Conservation (phyloP, 2,797 vertebrate genomes). For the Picus viridis region DNA sequence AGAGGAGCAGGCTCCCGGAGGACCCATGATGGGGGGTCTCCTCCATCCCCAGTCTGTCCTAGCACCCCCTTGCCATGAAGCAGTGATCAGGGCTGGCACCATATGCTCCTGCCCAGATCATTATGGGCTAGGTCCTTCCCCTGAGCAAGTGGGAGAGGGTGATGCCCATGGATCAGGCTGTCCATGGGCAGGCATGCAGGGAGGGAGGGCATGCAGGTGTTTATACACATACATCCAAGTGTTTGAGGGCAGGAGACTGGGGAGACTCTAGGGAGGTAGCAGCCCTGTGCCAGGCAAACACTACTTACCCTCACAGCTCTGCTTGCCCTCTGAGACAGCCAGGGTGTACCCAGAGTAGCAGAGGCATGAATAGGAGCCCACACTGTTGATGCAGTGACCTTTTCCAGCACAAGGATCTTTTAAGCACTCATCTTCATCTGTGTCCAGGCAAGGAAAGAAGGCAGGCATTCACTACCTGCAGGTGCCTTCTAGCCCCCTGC, state of each 20-base stretch:
- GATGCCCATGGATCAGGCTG: background rate
- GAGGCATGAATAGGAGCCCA: slow-evolving; percentile 90
- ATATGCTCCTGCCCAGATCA: background rate
- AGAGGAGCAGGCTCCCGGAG: background rate
- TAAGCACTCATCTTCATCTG: slow-evolving; percentile 92
- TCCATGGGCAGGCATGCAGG: background rate
- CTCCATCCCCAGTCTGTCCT: background rate
- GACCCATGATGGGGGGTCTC: background rate
- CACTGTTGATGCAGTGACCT: slow-evolving; percentile 88
- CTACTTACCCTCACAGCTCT: slow-evolving; percentile 90
- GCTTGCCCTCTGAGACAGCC: slow-evolving; percentile 81
- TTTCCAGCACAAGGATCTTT: slow-evolving; percentile 86
- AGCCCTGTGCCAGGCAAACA: background rate
- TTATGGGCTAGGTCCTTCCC: background rate
- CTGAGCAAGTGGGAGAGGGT: background rate
- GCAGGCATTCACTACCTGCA: background rate
- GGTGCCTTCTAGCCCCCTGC: background rate
- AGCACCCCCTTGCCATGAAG: background rate
- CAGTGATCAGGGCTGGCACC: background rate
- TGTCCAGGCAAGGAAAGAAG: background rate
- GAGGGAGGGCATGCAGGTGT: background rate
- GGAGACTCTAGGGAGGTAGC: background rate
- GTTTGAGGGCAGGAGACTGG: fast-evolving
- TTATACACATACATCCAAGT: background rate
- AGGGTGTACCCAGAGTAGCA: slow-evolving; percentile 89